Percentiles rank a stretch among this genome's conserved stretches.
These are phyloP conservation scores for Anthrax anthrax DNA, from an alignment of 2,888 invertebrate genomes.

Conservation along the genomic window DNA sequence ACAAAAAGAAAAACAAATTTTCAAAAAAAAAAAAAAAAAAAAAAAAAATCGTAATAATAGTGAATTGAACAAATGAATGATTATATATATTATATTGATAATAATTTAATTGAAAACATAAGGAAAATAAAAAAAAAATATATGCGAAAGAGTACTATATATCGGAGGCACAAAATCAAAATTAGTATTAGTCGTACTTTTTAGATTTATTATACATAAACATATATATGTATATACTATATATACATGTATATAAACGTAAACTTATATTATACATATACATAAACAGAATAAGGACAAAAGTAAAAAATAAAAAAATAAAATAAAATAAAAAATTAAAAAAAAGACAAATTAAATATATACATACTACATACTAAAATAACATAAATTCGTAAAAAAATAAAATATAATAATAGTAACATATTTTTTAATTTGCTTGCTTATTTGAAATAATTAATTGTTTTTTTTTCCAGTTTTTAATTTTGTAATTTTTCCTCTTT, in stretches of 20 bases:
- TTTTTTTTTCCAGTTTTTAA: no score
- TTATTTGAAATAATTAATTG: no score
- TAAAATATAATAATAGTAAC: no score
- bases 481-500: no score
- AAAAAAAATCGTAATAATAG: no score
- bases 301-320: background rate
- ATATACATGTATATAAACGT: background rate
- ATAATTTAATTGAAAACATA: constrained; percentile 2
- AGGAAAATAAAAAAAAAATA: constrained; percentile 5
- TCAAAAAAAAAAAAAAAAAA: no score
- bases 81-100: background rate
- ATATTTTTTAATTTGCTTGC: no score
- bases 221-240: background rate
- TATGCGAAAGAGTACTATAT: no score
- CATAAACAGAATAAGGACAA: background rate
- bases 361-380: no score
- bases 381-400: no score
- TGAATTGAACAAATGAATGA: background rate
- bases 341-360: no score
- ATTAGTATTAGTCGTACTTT: constrained; percentile 10
- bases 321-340: background rate
- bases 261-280: background rate
- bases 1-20: no score
- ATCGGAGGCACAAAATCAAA: constrained; percentile 15
- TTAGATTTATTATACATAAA: background rate